A percentile compares a stretch with the other conserved stretches of the same genome.
Conservation (phyloP, 92 coral and sea anemone genomes). For the Montipora capitata region DNA sequence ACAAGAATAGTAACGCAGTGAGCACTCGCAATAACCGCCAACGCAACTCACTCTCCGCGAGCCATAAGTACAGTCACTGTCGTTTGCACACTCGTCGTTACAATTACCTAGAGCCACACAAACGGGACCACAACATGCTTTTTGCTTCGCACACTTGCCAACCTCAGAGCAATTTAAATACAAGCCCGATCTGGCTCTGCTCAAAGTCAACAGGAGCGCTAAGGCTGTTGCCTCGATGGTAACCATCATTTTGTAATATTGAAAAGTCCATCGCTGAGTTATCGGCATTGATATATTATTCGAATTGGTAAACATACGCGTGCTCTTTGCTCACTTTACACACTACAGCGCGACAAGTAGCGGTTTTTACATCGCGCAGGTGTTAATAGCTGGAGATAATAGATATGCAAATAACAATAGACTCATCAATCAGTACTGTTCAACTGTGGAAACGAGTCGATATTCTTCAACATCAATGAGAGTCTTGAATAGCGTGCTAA, state of each 20-base stretch:
- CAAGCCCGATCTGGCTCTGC: background rate
- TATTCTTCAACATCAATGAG: no score
- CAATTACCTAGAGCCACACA: conserved; percentile 20
- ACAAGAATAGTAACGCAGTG: background rate
- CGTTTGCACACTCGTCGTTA: conserved; percentile 18
- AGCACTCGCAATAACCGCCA: conserved; percentile 27
- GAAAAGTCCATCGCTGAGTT: conserved; percentile 6
- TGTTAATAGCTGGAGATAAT: conserved; percentile 61
- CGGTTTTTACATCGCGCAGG: conserved; percentile 48
- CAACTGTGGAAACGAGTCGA: background rate
- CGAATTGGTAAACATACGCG: conserved; percentile 29
- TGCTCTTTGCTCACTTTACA: conserved; percentile 57
- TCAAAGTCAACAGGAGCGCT: background rate
- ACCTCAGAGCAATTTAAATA: conserved; percentile 16
- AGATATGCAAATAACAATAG: conserved; percentile 50
- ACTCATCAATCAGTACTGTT: conserved; percentile 53
- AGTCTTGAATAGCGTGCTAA: no score
- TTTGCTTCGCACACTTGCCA: conserved; percentile 23
- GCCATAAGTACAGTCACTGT: conserved; percentile 6
- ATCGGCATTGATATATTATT: conserved; percentile 21
- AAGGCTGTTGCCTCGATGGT: background rate
- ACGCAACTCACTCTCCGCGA: background rate
- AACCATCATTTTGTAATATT: conserved; percentile 20
- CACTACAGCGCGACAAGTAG: conserved; percentile 51
- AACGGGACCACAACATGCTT: conserved; percentile 18